Evolutionary conservation across 2,797 vertebrate genomes (phyloP).

Genomic region (Sebastes hubbsi): DNA sequence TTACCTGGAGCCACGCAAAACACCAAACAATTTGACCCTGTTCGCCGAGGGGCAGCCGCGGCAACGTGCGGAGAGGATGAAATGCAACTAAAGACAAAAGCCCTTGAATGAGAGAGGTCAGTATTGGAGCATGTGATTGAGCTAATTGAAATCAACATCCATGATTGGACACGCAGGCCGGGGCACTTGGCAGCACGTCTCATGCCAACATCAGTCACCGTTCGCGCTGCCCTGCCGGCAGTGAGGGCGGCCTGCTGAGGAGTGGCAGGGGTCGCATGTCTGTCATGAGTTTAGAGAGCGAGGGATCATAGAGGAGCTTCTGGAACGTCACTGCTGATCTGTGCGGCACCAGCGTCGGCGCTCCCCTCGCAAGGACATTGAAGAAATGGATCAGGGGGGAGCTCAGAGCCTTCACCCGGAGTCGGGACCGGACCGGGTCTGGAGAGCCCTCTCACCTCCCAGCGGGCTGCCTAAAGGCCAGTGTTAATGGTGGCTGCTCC

Average conservation of each 20-base stretch:
- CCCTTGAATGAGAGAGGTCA: conserved; percentile 72
- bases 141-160: conserved; percentile 84
- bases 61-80: conserved; percentile 26
- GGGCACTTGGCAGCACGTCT: conserved; percentile 72
- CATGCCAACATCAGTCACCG: conserved; percentile 78
- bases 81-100: conserved; percentile 46
- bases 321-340: conserved; percentile 6
- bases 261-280: conserved; percentile 61
- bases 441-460: conserved; percentile 56
- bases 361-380: conserved; percentile 64
- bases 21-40: conserved; percentile 64
- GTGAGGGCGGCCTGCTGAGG: conserved; percentile 59
- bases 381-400: conserved; percentile 49
- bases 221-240: conserved; percentile 54
- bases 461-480: conserved; percentile 62
- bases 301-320: conserved; percentile 26
- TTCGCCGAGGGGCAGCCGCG: conserved; percentile 25
- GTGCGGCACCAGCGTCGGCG: background rate
- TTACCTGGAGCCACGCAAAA: conserved; percentile 53
- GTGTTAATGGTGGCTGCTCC: conserved; percentile 70
- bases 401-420: conserved; percentile 39
- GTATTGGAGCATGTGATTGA: conserved; percentile 69
- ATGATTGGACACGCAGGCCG: conserved; percentile 65
- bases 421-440: conserved; percentile 50
- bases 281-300: conserved; percentile 52